These are phyloP conservation scores for Neelides sp. DNA, from an alignment of 1,140 invertebrate genomes.

Conservation along the genomic window DNA sequence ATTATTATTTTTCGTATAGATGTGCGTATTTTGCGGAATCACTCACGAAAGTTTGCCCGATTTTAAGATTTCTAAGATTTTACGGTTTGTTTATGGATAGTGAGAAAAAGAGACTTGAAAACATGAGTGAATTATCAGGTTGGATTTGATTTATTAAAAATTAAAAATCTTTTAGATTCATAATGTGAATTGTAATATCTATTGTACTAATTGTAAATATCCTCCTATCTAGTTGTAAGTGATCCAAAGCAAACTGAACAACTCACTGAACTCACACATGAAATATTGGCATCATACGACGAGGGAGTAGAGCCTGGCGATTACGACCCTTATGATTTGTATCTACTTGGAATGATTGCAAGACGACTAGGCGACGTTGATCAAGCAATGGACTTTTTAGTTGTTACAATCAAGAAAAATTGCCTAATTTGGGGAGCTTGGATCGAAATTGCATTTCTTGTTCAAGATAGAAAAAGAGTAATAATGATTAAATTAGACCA, in stretches of 20 bases:
- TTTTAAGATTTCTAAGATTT: slow-evolving; percentile 62
- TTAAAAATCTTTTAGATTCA: neutral
- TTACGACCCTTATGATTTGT: slow-evolving; percentile 76
- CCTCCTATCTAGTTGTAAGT: slow-evolving; percentile 17
- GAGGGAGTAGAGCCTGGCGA: slow-evolving; percentile 46
- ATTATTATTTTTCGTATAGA: slow-evolving; percentile 35
- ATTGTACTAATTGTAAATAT: neutral
- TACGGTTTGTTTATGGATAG: slow-evolving; percentile 76
- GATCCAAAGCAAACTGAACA: slow-evolving; percentile 44
- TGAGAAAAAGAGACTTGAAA: slow-evolving; percentile 76
- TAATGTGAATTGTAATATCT: no score
- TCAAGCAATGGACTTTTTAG: slow-evolving; percentile 59
- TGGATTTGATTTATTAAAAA: slow-evolving; percentile 17
- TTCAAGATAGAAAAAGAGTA: slow-evolving; percentile 58
- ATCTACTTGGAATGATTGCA: slow-evolving; percentile 80
- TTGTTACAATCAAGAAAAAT: slow-evolving; percentile 59
- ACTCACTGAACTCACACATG: slow-evolving; percentile 18
- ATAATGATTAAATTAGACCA: slow-evolving; percentile 27
- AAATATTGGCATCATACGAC: slow-evolving; percentile 35
- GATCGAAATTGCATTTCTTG: slow-evolving; percentile 75
- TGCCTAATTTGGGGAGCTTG: slow-evolving; percentile 87
- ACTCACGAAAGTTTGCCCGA: slow-evolving; percentile 44
- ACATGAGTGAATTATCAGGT: slow-evolving; percentile 61
- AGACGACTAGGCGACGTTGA: slow-evolving; percentile 69
- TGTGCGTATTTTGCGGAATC: slow-evolving; percentile 69